A percentile compares a stretch with the other conserved stretches of the same genome.
These are phyloP conservation scores for Pseudopipra pipra DNA, from an alignment of 2,113 vertebrate species.

Conservation along the genomic window DNA sequence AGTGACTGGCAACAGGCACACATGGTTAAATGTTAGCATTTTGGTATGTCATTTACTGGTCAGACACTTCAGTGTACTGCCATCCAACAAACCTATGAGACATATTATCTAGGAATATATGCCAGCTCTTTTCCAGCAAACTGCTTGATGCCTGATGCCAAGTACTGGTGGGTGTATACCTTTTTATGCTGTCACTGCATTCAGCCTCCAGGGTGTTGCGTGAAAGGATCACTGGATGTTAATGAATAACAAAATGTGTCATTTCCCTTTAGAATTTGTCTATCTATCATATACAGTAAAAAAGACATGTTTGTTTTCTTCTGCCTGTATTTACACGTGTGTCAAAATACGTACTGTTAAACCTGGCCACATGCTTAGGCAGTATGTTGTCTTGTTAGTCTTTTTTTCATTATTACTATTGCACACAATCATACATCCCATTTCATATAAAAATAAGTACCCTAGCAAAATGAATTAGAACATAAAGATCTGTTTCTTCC, in stretches of 20 bases:
- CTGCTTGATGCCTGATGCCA: slow-evolving; percentile 62
- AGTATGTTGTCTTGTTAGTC: slow-evolving; percentile 52
- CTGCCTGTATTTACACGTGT: slow-evolving; percentile 60
- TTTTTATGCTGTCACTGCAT: slow-evolving; percentile 64
- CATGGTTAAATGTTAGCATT: slow-evolving; percentile 49
- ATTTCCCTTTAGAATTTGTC: slow-evolving; percentile 68
- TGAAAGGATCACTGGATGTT: slow-evolving; percentile 70
- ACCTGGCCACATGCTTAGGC: slow-evolving; percentile 58
- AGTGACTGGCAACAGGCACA: slow-evolving; percentile 13
- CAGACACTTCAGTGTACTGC: slow-evolving; percentile 34
- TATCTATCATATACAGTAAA: slow-evolving; percentile 55
- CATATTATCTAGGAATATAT: slow-evolving; percentile 57
- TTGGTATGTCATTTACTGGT: slow-evolving; percentile 45
- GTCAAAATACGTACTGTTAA: slow-evolving; percentile 57
- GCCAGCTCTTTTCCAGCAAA: slow-evolving; percentile 59
- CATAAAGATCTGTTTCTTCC: background rate
- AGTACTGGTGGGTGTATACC: slow-evolving; percentile 62
- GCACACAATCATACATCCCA: background rate
- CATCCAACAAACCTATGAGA: slow-evolving; percentile 58
- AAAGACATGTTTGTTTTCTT: slow-evolving; percentile 64
- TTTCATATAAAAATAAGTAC: background rate
- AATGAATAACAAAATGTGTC: slow-evolving; percentile 69
- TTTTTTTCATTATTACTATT: slow-evolving; percentile 29
- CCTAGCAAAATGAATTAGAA: background rate
- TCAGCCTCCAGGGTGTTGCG: slow-evolving; percentile 62